Evolutionary conservation across 2,797 vertebrate species (phyloP).

Genomic region (Euthynnus affinis): DNA sequence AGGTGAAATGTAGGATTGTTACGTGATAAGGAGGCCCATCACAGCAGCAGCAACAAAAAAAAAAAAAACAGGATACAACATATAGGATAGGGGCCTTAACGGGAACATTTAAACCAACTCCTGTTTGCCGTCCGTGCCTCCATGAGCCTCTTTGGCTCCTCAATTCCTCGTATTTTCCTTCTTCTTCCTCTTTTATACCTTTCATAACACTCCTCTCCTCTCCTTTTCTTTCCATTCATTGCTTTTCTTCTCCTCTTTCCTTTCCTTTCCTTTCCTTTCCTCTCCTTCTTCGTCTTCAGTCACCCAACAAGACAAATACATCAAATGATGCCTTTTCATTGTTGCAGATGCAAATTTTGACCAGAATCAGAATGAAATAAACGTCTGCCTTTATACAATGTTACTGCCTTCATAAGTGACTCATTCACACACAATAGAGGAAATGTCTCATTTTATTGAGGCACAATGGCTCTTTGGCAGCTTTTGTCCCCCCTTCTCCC

Average conservation of each 20-base stretch:
- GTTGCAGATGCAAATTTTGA: conserved; percentile 82
- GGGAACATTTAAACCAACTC: background rate
- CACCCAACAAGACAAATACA: conserved; percentile 79
- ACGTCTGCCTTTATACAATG: conserved; percentile 78
- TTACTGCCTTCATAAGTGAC: conserved; percentile 84
- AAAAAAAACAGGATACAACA: background rate
- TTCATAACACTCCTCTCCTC: background rate
- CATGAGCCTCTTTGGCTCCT: background rate
- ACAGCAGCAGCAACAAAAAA: no score
- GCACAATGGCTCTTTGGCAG: conserved; percentile 87
- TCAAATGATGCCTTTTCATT: conserved; percentile 80
- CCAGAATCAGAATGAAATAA: conserved; percentile 84
- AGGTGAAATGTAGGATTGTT: background rate
- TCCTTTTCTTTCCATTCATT: background rate
- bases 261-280: conserved; percentile 13
- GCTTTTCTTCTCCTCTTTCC: background rate
- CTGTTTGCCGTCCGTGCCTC: background rate
- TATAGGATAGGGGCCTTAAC: background rate
- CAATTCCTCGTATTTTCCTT: background rate
- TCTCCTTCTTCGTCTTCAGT: conserved; percentile 57
- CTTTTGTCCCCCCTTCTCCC: conserved; percentile 82
- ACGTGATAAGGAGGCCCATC: background rate
- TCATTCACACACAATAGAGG: conserved; percentile 83
- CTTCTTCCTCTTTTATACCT: background rate
- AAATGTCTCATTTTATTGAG: conserved; percentile 85